Evolutionary conservation across 2,113 vertebrate species (phyloP).

Genomic region (Oxygymnocypris stewartii): DNA sequence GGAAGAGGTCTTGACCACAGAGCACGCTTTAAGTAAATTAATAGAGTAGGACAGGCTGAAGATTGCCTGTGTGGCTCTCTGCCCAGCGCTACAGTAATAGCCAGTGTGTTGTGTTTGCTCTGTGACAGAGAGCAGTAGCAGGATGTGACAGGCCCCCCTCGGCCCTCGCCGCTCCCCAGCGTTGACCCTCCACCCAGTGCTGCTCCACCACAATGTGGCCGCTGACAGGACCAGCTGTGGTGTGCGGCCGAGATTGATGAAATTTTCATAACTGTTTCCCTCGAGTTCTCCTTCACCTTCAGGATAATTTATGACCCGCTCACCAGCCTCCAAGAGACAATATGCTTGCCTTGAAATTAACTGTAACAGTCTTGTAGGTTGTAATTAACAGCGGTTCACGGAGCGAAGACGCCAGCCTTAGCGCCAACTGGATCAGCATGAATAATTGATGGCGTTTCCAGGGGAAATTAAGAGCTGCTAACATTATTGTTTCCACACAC

Average conservation of each 20-base stretch:
- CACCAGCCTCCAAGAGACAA: constrained; percentile 88
- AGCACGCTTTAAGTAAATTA: constrained; percentile 85
- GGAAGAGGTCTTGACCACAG: constrained; percentile 66
- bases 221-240: constrained; percentile 91
- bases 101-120: constrained; percentile 51
- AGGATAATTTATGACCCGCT: constrained; percentile 94
- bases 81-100: constrained; percentile 73
- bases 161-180: constrained; percentile 63
- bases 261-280: constrained; percentile 92
- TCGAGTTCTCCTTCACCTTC: constrained; percentile 93
- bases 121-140: constrained; percentile 80
- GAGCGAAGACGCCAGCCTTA: constrained; percentile 53
- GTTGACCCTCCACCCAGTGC: constrained; percentile 74
- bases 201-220: constrained; percentile 82
- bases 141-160: constrained; percentile 78
- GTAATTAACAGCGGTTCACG: constrained; percentile 72
- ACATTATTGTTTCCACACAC: constrained; percentile 60
- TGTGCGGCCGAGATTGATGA: constrained; percentile 85
- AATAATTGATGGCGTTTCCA: constrained; percentile 58
- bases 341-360: constrained; percentile 92
- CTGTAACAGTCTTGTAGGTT: constrained; percentile 90
- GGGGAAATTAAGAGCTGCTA: constrained; percentile 58
- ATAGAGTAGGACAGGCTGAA: constrained; percentile 87
- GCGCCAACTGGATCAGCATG: constrained; percentile 54
- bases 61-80: constrained; percentile 77